These are phyloP conservation scores for Hololepta plana DNA, from an alignment of 2,888 invertebrate species.

Conservation along the genomic window DNA sequence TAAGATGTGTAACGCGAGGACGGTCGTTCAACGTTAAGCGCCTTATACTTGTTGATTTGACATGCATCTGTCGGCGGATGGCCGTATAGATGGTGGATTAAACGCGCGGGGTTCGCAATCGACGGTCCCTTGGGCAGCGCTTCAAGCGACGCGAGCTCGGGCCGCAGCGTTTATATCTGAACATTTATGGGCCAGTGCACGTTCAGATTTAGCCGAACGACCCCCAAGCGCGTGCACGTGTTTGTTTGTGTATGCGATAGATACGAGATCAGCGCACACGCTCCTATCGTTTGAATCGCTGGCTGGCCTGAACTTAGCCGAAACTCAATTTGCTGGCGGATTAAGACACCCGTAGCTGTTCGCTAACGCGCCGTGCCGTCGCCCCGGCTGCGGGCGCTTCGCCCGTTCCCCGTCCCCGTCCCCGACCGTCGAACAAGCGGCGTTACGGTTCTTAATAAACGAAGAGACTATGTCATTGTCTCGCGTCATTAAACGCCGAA, in stretches of 20 bases:
- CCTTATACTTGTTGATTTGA: conserved; percentile 16
- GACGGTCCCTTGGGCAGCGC: neutral
- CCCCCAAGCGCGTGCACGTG: conserved; percentile 9
- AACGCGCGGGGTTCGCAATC: neutral
- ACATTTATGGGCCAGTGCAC: conserved; percentile 23
- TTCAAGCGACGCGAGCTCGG: neutral
- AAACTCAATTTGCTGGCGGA: conserved; percentile 29
- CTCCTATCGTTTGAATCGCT: conserved; percentile 21
- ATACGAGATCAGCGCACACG: neutral
- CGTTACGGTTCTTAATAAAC: conserved; percentile 32
- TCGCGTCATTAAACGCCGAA: conserved; percentile 28
- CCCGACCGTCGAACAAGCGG: conserved; percentile 29
- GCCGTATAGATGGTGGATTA: neutral
- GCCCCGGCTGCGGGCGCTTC: no score
- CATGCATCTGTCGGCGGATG: conserved; percentile 9
- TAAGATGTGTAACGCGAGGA: conserved; percentile 4
- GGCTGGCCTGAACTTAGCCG: conserved; percentile 25
- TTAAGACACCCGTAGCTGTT: conserved; percentile 30
- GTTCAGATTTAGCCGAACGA: conserved; percentile 19
- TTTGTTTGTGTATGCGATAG: neutral
- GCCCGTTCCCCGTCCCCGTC: no score
- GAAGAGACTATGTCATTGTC: conserved; percentile 30
- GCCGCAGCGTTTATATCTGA: conserved; percentile 18
- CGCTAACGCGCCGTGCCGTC: no score
- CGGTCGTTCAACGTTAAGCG: conserved; percentile 11